Percentiles rank a stretch among this genome's conserved stretches.
Evolutionary conservation across 2,888 invertebrate genomes (phyloP).

Genomic region (Epsilonema sp.): DNA sequence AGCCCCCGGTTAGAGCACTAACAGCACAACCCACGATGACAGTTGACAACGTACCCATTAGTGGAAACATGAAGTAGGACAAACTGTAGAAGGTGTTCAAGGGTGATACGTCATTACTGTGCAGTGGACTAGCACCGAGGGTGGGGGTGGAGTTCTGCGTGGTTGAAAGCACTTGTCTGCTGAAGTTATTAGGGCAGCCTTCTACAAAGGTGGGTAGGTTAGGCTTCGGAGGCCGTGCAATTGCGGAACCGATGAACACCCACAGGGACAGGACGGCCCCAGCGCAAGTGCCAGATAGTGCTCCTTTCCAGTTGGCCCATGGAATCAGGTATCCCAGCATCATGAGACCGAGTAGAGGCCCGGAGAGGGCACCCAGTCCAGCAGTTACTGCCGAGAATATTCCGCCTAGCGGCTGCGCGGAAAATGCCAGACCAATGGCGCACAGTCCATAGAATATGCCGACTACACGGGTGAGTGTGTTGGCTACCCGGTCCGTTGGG

Average conservation of each 20-base stretch:
- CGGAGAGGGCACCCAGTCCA: slow-evolving; percentile 3
- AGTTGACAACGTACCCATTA: not conserved
- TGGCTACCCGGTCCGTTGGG: not conserved
- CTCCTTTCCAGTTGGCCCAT: slow-evolving; percentile 7
- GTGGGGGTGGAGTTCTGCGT: not conserved
- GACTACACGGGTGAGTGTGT: slow-evolving; percentile 1
- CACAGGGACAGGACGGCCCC: not conserved
- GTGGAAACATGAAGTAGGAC: slow-evolving; percentile 4
- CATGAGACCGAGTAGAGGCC: slow-evolving; percentile 6
- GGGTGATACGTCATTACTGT: not conserved
- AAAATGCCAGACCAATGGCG: slow-evolving; percentile 6
- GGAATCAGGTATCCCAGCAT: slow-evolving; percentile 5
- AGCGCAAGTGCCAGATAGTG: not conserved
- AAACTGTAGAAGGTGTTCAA: not conserved
- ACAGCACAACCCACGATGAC: slow-evolving; percentile 4
- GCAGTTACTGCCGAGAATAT: not conserved
- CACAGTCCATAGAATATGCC: not conserved
- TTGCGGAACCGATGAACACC: slow-evolving; percentile 4
- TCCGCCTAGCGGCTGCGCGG: slow-evolving; percentile 6
- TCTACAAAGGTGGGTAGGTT: not conserved
- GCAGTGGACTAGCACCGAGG: not conserved
- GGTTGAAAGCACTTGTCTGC: not conserved
- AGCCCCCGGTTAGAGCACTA: not conserved
- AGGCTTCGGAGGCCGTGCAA: not conserved
- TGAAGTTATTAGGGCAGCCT: not conserved